Base-by-base conservation (phyloP, 2,113 vertebrate genomes). In the Megalops atlanticus region DNA sequence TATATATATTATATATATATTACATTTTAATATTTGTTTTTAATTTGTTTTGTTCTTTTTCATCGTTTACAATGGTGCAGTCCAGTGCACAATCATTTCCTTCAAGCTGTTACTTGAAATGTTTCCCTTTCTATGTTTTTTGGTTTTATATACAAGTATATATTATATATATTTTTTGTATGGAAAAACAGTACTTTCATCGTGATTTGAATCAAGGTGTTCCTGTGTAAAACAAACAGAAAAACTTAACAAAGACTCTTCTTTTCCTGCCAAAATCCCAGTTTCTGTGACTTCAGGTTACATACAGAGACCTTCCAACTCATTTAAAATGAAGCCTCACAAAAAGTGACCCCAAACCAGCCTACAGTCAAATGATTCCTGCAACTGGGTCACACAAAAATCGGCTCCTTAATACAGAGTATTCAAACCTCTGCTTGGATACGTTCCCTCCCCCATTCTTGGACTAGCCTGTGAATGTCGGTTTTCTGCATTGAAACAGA, bases 21-120 rank as follows among this genome's bases (percentile, higher is more conserved):
- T 39, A 71, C 58, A 79, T 49, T 16, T n/a, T 78, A 78, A 71
- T 79, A 93, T 90, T 92, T 88, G 87, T 90, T 91, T 91, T 92
- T 90, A 87, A 89, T 92, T 91, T 84, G 80, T 88, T 79, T 77
- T 41, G 8, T 82, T 52, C 4, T 77, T 80, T 81, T 81, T 49
- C 33, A 74, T 74, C 82, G 84, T 85, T 83, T 85, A 83, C 84
- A 83, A 71, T 74, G 14, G 52, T 80, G 84, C 81, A 77, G 47
- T 36, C 78, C 70, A 21, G 43, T 85, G 84, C 81, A 80, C 68
- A 40, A 45, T 78, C 78, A 71, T 71, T 78, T 83, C 83, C 45
- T 85, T 81, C 75, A 81, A 31, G 52, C 54, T 81, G 78, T 85
- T 86, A 79, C 78, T 86, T 84, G 87, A 85, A 87, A 39, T 79